Evolutionary conservation across 2,888 invertebrate genomes (phyloP).

Genomic region (Penaeus monodon): DNA sequence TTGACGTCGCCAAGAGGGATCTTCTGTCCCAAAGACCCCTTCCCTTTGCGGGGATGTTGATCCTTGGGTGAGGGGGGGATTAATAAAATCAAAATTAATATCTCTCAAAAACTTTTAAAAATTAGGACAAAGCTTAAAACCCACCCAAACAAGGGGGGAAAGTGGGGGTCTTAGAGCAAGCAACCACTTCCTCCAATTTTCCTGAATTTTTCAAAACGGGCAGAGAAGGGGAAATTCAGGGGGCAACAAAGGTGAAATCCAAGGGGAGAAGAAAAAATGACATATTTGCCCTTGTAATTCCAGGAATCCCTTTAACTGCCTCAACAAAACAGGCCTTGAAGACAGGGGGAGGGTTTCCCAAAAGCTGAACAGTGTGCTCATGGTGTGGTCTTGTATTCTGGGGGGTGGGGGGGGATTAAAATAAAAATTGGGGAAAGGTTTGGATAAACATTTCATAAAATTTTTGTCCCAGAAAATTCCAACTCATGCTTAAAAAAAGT

Average conservation of each 20-base stretch:
- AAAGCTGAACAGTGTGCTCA: conserved; percentile 56
- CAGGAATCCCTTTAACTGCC: conserved; percentile 82
- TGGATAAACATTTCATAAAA: too few relatives aligned
- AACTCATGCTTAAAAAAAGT: too few relatives aligned
- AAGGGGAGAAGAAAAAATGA: conserved; percentile 75
- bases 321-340: conserved; percentile 87
- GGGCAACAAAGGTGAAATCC: conserved; percentile 77
- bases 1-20: conserved; percentile 96
- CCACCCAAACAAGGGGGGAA: conserved; percentile 94
- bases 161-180: conserved; percentile 95
- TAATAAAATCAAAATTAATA: background rate
- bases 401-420: background rate
- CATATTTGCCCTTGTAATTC: conserved; percentile 74
- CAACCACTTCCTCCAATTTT: conserved; percentile 89
- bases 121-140: conserved; percentile 5
- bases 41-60: conserved; percentile 93
- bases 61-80: conserved; percentile 69
- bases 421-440: background rate
- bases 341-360: conserved; percentile 81
- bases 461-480: too few relatives aligned
- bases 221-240: conserved; percentile 96
- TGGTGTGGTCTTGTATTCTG: conserved; percentile 13
- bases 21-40: conserved; percentile 88
- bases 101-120: background rate
- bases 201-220: conserved; percentile 85